Conservation (phyloP, 2,888 invertebrate genomes). For the Atrina japonica region DNA sequence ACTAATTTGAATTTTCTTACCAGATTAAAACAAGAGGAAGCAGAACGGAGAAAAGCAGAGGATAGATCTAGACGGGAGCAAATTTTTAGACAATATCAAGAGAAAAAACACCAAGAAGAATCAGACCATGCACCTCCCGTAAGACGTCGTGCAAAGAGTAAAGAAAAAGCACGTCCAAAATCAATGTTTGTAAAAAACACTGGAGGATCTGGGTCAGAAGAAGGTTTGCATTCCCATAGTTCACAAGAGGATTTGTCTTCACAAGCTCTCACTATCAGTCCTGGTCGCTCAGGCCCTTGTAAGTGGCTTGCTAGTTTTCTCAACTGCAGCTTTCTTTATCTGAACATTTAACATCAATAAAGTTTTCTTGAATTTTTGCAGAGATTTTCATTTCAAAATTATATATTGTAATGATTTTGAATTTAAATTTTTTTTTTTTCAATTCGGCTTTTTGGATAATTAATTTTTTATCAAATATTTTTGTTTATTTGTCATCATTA, state of each 20-base stretch:
- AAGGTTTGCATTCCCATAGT: slow-evolving; percentile 54
- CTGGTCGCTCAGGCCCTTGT: slow-evolving; percentile 40
- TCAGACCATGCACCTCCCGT: slow-evolving; percentile 68
- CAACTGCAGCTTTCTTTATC: too few species aligned
- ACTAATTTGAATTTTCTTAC: slow-evolving; percentile 10
- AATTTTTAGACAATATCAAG: slow-evolving; percentile 95
- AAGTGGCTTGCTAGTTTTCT: slow-evolving; percentile 35
- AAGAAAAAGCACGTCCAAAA: slow-evolving; percentile 68
- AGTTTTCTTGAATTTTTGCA: too few species aligned
- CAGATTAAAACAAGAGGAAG: slow-evolving; percentile 86
- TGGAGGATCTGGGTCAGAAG: slow-evolving; percentile 45
- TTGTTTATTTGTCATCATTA: too few species aligned
- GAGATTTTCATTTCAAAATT: too few species aligned
- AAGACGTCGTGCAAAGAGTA: slow-evolving; percentile 46
- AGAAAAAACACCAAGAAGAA: slow-evolving; percentile 90
- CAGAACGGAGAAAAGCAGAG: slow-evolving; percentile 88
- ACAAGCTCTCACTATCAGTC: slow-evolving; percentile 45
- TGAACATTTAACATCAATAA: too few species aligned
- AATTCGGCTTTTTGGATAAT: too few species aligned
- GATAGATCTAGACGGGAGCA: slow-evolving; percentile 92
- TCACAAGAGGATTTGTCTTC: slow-evolving; percentile 71
- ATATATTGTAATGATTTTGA: too few species aligned
- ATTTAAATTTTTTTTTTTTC: too few species aligned
- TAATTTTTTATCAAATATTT: too few species aligned
- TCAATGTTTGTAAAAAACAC: slow-evolving; percentile 70